These are phyloP conservation scores for Scaptomyza hsui DNA, from an alignment of 1,140 invertebrate species.

Conservation along the genomic window DNA sequence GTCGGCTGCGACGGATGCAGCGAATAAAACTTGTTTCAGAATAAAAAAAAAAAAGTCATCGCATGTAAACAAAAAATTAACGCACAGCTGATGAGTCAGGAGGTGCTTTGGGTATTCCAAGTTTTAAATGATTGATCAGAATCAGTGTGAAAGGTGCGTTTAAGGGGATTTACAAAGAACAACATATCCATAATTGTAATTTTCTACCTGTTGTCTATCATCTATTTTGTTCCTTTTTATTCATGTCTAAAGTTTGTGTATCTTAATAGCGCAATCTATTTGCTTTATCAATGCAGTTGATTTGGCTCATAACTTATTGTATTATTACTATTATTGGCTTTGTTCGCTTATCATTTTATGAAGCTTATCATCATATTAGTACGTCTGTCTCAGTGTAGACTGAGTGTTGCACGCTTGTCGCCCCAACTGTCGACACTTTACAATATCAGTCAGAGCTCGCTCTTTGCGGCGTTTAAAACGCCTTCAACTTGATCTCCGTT, in stretches of 20 bases:
- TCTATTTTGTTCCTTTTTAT: background rate
- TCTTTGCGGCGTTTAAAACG: constrained; percentile 17
- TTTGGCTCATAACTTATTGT: constrained; percentile 2
- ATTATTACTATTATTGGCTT: constrained; percentile 21
- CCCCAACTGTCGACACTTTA: constrained; percentile 2
- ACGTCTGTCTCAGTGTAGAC: background rate
- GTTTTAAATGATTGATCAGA: constrained; percentile 38
- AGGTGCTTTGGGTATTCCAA: constrained; percentile 57
- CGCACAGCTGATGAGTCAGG: constrained; percentile 58
- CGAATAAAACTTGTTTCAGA: constrained; percentile 42
- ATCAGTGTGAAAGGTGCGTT: constrained; percentile 9
- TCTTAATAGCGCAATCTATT: background rate
- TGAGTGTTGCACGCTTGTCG: background rate
- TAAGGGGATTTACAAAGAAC: constrained; percentile 1
- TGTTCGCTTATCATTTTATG: constrained; percentile 19
- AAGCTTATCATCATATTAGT: constrained; percentile 36
- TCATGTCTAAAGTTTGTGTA: background rate
- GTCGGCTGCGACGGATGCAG: constrained; percentile 31
- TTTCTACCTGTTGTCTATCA: too few species aligned
- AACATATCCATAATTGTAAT: background rate
- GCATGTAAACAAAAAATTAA: constrained; percentile 16
- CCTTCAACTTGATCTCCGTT: constrained; percentile 37
- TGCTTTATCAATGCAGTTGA: constrained; percentile 5
- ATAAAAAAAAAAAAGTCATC: constrained; percentile 6
- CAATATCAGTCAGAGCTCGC: constrained; percentile 28